phyloP scores from a whole-genome alignment of 1,140 invertebrate genomes.

The Neodiprion fabricii region DNA sequence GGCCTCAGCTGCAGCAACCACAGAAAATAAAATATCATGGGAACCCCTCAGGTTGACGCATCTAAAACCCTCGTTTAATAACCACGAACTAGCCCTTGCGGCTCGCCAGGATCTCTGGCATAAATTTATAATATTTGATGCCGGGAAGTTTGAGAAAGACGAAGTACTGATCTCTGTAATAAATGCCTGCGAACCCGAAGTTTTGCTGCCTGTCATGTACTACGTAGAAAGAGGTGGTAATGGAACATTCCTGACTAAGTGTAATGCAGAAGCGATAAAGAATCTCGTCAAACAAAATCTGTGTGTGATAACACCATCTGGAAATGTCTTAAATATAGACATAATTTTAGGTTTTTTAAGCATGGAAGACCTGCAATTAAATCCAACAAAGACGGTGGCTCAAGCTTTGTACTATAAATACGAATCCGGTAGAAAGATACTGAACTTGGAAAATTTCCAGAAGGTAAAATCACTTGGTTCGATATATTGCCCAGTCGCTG shows the following conservation, averaged over 20 bases:
- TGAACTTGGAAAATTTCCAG: constrained; percentile 53
- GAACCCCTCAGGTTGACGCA: constrained; percentile 49
- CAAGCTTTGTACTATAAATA: constrained; percentile 42
- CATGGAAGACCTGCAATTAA: constrained; percentile 40
- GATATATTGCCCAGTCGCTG: constrained; percentile 52
- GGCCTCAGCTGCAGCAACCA: not conserved
- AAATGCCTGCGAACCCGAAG: constrained; percentile 41
- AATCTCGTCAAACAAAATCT: constrained; percentile 47
- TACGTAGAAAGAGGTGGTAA: constrained; percentile 42
- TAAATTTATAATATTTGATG: constrained; percentile 55
- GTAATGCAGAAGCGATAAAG: constrained; percentile 40
- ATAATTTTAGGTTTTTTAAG: constrained; percentile 50
- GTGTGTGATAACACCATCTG: constrained; percentile 34
- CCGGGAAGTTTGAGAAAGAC: constrained; percentile 34
- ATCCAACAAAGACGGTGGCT: constrained; percentile 43
- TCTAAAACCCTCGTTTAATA: constrained; percentile 43
- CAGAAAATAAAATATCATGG: constrained; percentile 17
- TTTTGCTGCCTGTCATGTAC: constrained; percentile 49
- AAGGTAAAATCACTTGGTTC: constrained; percentile 45
- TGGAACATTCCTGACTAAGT: constrained; percentile 48
- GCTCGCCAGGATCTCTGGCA: constrained; percentile 53
- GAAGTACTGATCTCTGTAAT: constrained; percentile 44
- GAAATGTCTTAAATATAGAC: constrained; percentile 43
- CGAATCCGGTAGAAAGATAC: constrained; percentile 40
- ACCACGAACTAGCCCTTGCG: constrained; percentile 41